Evolutionary conservation across 2,797 vertebrate genomes (phyloP).

Genomic region (Pseudocheirus occidentalis): DNA sequence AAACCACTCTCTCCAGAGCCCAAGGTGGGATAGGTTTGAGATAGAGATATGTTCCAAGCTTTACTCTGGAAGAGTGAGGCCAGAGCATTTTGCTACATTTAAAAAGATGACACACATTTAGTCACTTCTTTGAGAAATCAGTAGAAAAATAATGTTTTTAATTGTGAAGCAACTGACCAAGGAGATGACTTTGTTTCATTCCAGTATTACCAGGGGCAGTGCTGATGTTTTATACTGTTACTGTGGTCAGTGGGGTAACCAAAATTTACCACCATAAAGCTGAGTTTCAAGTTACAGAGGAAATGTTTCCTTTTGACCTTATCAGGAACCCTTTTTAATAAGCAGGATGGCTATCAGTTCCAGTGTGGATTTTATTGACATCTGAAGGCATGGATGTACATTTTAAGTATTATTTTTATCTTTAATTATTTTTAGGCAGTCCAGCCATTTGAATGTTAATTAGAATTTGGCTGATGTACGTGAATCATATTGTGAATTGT

Average conservation of each 20-base stretch:
- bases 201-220: neutral
- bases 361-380: neutral
- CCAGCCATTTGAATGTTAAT: constrained; percentile 21
- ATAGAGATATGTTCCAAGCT: neutral
- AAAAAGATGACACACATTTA: neutral
- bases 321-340: constrained; percentile 29
- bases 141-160: neutral
- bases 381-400: constrained; percentile 1
- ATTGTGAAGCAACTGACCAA: neutral
- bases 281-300: constrained; percentile 12
- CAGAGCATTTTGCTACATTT: neutral
- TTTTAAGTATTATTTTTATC: constrained; percentile 24
- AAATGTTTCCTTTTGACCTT: constrained; percentile 15
- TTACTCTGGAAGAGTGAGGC: neutral
- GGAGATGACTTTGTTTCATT: neutral
- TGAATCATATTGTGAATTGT: neutral
- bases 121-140: neutral
- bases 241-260: neutral
- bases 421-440: neutral
- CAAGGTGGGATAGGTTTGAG: neutral
- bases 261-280: neutral
- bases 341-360: constrained; percentile 1
- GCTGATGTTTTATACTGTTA: neutral
- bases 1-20: neutral
- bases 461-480: constrained; percentile 20